These are phyloP conservation scores for Epinotia ramella DNA, from an alignment of 2,888 invertebrate genomes.

Conservation along the genomic window DNA sequence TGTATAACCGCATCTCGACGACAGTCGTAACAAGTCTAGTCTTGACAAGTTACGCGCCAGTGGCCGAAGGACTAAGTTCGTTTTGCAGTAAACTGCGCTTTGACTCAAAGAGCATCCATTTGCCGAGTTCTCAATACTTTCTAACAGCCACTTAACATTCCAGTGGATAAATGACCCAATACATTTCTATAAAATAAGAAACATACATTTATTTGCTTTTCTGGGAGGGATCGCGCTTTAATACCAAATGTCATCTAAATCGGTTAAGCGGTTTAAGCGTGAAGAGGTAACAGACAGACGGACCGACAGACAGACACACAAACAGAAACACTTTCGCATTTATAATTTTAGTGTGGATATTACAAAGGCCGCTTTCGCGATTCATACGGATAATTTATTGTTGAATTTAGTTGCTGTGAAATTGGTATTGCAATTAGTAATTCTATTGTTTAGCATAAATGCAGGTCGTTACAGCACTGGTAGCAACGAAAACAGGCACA, in stretches of 20 bases:
- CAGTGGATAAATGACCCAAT: neutral
- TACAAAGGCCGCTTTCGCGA: neutral
- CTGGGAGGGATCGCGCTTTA: too few species aligned
- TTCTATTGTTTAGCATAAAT: neutral
- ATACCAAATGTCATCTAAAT: too few species aligned
- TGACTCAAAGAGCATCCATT: constrained; percentile 12
- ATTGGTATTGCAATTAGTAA: neutral
- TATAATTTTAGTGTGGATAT: too few species aligned
- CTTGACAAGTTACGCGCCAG: neutral
- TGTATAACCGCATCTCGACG: neutral
- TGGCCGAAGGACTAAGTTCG: neutral
- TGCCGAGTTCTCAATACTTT: neutral
- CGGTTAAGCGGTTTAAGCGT: too few species aligned
- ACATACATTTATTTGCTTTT: too few species aligned
- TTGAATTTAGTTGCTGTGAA: neutral
- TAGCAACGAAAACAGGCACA: neutral
- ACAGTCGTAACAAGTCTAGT: too few species aligned
- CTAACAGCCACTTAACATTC: constrained; percentile 3
- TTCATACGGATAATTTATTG: neutral
- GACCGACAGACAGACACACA: too few species aligned
- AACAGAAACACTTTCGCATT: too few species aligned
- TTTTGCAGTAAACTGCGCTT: constrained; percentile 1
- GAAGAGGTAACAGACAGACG: too few species aligned
- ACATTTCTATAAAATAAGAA: neutral
- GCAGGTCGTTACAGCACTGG: neutral